Evolutionary conservation across 2,888 invertebrate genomes (phyloP), one percentile per base, ranked within the genome.

Genomic region (Cylindroiulus punctatus): DNA sequence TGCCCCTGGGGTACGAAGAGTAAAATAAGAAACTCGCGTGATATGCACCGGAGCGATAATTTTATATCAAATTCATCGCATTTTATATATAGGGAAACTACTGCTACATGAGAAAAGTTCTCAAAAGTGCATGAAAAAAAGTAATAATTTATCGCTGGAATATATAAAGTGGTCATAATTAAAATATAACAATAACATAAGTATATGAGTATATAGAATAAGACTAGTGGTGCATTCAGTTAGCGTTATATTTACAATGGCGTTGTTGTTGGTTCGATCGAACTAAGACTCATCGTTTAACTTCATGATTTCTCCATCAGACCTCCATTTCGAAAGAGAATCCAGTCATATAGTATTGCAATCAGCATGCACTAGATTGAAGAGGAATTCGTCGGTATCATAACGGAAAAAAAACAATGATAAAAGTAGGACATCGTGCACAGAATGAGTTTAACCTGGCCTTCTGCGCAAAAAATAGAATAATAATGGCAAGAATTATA

Each of bases 61-160:
- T 76, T 76, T 76, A 76, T 76, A 76, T 76, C 76, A 76, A 76
- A 76, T 76, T 76, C 76, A 76, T 76, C 76, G 76, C 76, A 76
- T 76, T 76, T 76, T 30, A 76, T 76, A 76, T 76, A 76, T 76
- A 76, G 76, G 76, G 76, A 76, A 76, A 76, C 76, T 76, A 76
- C 76, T 76, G 14, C 76, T 76, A 76, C 76, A 76, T 30, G 76
- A 76, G 76, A 76, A 76, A 76, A 76, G 76, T 76, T 76, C 76
- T 76, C 76, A 76, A 76, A 76, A 76, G 76, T 76, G 76, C 76
- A 76, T 76, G 76, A 76, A 76, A 76, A 76, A 76, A 76, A 76
- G 10, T 30, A 76, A 76, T 76, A 76, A 76, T 76, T 76, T 76
- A 76, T 76, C 76, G 76, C 76, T 76, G 76, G 76, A 76, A 76